Conservation (phyloP, 2,888 invertebrate species). For the Heliconius charithonia region DNA sequence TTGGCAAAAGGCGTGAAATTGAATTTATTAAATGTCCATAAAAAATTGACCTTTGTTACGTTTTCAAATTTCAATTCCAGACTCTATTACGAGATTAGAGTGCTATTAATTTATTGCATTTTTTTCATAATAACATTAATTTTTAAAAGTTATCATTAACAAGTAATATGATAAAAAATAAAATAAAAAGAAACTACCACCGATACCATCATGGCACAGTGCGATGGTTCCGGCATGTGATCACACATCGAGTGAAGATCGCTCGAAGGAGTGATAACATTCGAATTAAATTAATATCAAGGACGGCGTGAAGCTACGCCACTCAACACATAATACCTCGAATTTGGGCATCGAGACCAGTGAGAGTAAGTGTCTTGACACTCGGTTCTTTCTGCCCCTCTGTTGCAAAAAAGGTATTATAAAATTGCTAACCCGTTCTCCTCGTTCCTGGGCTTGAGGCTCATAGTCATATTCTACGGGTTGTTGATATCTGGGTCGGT, state of each 20-base stretch:
- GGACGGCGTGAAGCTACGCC: too few relatives aligned
- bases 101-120: neutral
- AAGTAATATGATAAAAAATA: neutral
- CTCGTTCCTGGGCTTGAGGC: slow-evolving; percentile 71
- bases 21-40: neutral
- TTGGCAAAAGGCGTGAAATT: slow-evolving; percentile 9
- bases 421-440: slow-evolving; percentile 42
- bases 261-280: neutral
- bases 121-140: neutral
- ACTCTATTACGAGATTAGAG: neutral
- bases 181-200: neutral
- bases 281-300: neutral
- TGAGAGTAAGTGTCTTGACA: too few relatives aligned
- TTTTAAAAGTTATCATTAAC: neutral
- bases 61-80: neutral
- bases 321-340: too few relatives aligned
- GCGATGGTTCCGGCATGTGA: too few relatives aligned
- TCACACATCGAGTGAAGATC: too few relatives aligned
- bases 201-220: neutral
- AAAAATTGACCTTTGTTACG: neutral
- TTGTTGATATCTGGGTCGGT: slow-evolving; percentile 63
- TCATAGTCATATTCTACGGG: slow-evolving; percentile 75
- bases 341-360: too few relatives aligned
- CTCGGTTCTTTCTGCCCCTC: neutral
- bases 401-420: neutral